Base-by-base conservation (phyloP, 2,888 invertebrate species). In the Priocnemis perturbator region DNA sequence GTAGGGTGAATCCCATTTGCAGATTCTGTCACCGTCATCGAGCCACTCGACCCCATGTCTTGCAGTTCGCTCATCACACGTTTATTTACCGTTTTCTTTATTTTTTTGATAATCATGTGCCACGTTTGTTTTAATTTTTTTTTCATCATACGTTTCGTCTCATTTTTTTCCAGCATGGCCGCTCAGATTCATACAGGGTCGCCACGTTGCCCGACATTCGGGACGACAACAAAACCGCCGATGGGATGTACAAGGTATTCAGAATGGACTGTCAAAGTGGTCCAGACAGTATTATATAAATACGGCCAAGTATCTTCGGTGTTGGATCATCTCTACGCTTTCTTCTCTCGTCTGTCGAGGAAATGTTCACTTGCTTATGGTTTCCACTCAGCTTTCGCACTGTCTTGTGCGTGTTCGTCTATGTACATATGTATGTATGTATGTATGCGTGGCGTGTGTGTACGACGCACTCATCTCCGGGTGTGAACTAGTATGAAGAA, bases 171-270 rank as follows among this genome's bases (percentile, higher is more conserved):
- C 50, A 50, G 96, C 96, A 96, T 94, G 96, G 96, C 92, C 95
- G 97, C 90, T 94, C 96, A 90, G 98, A 98, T 93, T 98, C 98
- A 90, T 98, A 98, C 93, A 95, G 98, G 90, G 96, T 96, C 92
- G 98, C 98, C 86, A 98, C 98, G 89, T 95, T 97, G 90, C 95
- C 96, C 85, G 92, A 94, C 91, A 92, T 95, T 91, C 94, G 95
- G 92, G 97, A 97, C 91, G 98, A 97, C 94, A 97, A 97, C 94
- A 95, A 95, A 93, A 97, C 97, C 82, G 96, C 97, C 86, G 96
- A 97, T 92, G 97, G 97, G 91, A 95, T 95, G 93, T 94, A 93
- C 90, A 97, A 97, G 96, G 96, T 97, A 92, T 89, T 74, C 67
- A 69, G 55, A 59, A 48, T 37, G 62, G 72, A 72, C 67, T 73